Base-by-base conservation (phyloP, 2,888 invertebrate genomes). In the Myathropa florea region DNA sequence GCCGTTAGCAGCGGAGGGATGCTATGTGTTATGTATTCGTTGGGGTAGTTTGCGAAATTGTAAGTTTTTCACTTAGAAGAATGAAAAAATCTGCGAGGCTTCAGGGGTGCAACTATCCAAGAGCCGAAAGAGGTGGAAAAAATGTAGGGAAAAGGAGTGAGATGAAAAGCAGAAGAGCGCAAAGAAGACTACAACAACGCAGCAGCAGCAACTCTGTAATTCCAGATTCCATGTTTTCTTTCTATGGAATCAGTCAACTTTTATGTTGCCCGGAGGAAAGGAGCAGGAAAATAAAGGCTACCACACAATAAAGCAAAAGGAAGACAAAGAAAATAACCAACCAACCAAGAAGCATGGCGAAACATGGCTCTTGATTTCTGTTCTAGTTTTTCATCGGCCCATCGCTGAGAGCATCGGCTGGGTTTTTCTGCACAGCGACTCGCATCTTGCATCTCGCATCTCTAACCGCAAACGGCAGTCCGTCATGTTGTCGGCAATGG, bases 361-460 rank as follows among this genome's bases (percentile, higher is more conserved):
- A 83, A 86, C 86, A 86, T 79, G 82, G 61, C 65, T 82, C 81
- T 82, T 73, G 65, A 82, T 75, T 75, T 78, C 78, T 82, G 86
- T 86, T 86, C 82, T 71, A 86, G 86, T 86, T 86, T 82, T 86
- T 82, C 67, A 84, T 72, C 33, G n/a, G 61, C 24, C 71, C 76
- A 33, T 64, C 53, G 28, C 33, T 33, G 12, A 33, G 33, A 33
- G 33, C 33, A 33, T 33, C 12, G 33, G 33, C 33, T n/a, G 39
- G 30, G 64, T 59, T 83, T 73, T 67, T 64, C 57, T 63, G 24
- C 14, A 21, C 53, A 21, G 57, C 12, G 2, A 39, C 12, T 71
- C 18, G 23, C 12, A 36, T 55, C 18, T 18, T 46, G 46, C 23
- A 39, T 39, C 24, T 59, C 21, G 53, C 23, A 39, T 39, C 24